phyloP scores from a whole-genome alignment of 1,140 invertebrate species.

The Trypoxylus dichotomus region DNA sequence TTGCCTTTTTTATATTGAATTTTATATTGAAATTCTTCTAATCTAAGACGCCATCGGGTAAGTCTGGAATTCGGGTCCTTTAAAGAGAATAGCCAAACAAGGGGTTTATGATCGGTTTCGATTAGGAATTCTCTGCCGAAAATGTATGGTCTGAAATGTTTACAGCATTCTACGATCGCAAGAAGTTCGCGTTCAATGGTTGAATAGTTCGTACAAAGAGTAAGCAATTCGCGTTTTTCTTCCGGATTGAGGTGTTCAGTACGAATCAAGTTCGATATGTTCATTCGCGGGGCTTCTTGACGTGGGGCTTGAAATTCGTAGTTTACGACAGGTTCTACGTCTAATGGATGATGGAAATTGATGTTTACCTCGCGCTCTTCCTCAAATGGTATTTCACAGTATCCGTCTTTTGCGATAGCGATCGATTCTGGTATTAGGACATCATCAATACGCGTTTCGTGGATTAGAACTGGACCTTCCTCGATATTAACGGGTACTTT shows the following conservation, averaged over 20 bases:
- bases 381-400: neutral
- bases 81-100: constrained; percentile 2
- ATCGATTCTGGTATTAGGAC: constrained; percentile 8
- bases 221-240: no score
- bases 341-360: neutral
- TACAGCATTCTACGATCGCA: constrained; percentile 9
- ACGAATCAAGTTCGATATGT: no score
- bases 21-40: constrained; percentile 48
- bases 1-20: constrained; percentile 41
- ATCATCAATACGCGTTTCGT: neutral
- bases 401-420: neutral
- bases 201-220: neutral
- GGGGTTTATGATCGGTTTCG: constrained; percentile 38
- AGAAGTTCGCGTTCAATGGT: constrained; percentile 18
- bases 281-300: no score
- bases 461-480: neutral
- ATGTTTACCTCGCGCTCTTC: neutral
- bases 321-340: neutral
- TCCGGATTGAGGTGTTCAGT: no score
- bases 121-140: constrained; percentile 39
- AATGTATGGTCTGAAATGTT: constrained; percentile 30
- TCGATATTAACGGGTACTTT: constrained; percentile 11
- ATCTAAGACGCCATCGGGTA: constrained; percentile 44
- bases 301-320: neutral
- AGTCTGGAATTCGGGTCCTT: constrained; percentile 51